Evolutionary conservation across 30 jellyfish, hydroid and myxozoan genomes (phyloP), one percentile per base, ranked within the genome.

Genomic region (Phacellophora camtschatica): DNA sequence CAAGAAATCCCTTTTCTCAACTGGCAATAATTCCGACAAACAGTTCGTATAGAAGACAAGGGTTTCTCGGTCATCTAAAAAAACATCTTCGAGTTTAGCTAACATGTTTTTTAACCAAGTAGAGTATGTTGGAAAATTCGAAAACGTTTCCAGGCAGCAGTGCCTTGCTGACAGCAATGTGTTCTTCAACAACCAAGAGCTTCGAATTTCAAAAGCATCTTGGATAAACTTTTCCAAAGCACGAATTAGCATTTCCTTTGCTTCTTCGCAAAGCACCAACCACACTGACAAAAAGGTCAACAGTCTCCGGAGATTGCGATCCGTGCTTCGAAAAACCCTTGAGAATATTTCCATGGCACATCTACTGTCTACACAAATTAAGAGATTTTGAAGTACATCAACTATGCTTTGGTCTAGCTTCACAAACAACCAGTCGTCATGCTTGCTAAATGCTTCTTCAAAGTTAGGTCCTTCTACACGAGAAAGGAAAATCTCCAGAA

Each of bases 101-200:
- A 53, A 11, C 19, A 29, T n/a, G 25, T 39, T 56, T 7, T 39
- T 8, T 12, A 80, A 27, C 77, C 74, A 51, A 7, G 22, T 45
- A 16, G 18, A 34, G 77, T 80, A 80, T 1, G 90, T 7, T 11
- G 82, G 82, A 33, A 80, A 80, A 11, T 77, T 77, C 5, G 84
- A 23, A 20, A 0, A 55, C 0, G n/a, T 33, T 39, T 80, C 84
- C 22, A 80, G 66, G 2, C 84, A 63, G 77, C 91, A 80, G 23
- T 80, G 91, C 54, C 91, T 31, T 7, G 91, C 84, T 0, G 66
- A 6, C 27, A 80, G 51, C 23, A 80, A 59, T 5, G 83, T 18
- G 10, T 22, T 19, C 73, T 80, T 80, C 16, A 66, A 1, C 20
- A 11, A 32, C n/a, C 19, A 29, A 11, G 11, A 15, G 10, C 29